phyloP scores from a whole-genome alignment of 1,140 invertebrate species.

The Polypedilum vanderplanki region DNA sequence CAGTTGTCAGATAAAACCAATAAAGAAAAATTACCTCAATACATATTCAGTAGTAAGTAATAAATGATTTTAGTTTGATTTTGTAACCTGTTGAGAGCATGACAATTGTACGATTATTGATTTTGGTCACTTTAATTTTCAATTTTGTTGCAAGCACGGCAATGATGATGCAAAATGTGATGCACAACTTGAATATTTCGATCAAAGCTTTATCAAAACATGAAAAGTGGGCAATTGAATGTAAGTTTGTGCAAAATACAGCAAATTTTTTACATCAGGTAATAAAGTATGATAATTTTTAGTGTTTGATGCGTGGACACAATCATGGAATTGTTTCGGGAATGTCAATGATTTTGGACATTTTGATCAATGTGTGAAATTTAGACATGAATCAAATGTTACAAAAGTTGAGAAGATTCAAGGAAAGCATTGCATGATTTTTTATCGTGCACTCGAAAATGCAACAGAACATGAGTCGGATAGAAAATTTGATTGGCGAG shows the following conservation, averaged over 20 bases:
- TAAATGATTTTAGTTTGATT: background rate
- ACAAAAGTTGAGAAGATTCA: background rate
- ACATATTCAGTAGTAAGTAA: too few species aligned
- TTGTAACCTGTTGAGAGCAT: background rate
- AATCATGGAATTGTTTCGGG: background rate
- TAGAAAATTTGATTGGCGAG: background rate
- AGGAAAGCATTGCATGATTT: constrained; percentile 19
- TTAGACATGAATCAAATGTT: background rate
- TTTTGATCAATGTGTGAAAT: constrained; percentile 29
- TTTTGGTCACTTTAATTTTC: background rate
- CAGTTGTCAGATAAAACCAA: too few species aligned
- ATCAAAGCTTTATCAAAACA: background rate
- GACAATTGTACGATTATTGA: background rate
- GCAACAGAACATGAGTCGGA: too few species aligned
- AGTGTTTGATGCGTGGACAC: constrained; percentile 30
- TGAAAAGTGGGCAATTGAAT: background rate
- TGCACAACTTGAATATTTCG: background rate
- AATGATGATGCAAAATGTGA: background rate
- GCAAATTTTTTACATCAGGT: too few species aligned
- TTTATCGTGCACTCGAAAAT: background rate
- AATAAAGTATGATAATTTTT: too few species aligned
- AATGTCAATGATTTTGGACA: background rate
- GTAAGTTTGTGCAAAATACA: background rate
- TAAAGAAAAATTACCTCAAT: too few species aligned
- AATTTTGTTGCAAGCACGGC: background rate